phyloP scores from a whole-genome alignment of 2,797 vertebrate species.

The Melanotaenia parkinsoni region DNA sequence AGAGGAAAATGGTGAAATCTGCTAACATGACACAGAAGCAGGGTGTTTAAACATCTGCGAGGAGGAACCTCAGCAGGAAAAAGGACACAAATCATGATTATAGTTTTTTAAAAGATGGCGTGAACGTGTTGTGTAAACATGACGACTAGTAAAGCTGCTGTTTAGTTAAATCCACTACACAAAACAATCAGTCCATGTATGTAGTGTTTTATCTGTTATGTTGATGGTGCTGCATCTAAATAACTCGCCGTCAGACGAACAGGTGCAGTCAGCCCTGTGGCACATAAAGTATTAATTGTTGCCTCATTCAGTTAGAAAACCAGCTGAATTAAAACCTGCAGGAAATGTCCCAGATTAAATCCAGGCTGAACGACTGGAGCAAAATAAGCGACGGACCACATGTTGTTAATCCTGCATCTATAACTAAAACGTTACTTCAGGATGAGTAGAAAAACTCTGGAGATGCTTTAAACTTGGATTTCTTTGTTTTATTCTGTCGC shows the following conservation, averaged over 20 bases:
- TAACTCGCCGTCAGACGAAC: slow-evolving; percentile 9
- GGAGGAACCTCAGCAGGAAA: neutral
- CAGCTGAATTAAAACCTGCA: neutral
- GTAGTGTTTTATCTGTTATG: neutral
- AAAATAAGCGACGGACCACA: no score
- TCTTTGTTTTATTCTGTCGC: neutral
- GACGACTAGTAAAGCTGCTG: no score
- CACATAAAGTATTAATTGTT: neutral
- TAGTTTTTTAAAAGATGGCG: neutral
- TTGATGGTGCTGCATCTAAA: neutral
- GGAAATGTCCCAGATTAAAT: no score
- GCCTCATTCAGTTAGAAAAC: neutral
- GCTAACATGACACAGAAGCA: neutral
- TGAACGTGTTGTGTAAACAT: no score
- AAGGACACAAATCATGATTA: neutral
- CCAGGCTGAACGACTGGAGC: no score
- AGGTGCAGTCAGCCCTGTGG: slow-evolving; percentile 5
- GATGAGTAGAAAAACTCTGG: no score
- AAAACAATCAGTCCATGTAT: neutral
- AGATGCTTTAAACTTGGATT: no score
- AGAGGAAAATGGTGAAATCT: slow-evolving; percentile 19
- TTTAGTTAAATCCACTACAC: no score
- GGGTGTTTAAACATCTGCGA: slow-evolving; percentile 20
- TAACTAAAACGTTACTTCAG: no score
- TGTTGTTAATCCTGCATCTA: no score